Conservation (phyloP, 2,113 vertebrate genomes). For the Rhodinocichla rosea region DNA sequence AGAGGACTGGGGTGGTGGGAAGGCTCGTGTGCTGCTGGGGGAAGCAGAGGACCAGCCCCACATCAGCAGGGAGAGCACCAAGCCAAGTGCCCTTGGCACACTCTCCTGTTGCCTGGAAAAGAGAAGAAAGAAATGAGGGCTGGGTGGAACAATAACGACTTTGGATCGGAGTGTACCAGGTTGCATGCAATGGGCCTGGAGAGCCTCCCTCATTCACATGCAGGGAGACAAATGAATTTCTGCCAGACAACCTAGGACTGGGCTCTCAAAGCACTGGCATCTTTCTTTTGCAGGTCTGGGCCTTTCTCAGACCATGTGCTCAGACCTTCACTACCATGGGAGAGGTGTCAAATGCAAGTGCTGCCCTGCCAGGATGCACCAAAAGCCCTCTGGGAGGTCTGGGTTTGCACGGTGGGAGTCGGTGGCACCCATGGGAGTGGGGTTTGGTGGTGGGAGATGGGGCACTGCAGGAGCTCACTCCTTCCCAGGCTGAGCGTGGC, state of each 20-base stretch:
- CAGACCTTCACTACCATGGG: accelerated
- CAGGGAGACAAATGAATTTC: neutral
- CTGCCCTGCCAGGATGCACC: neutral
- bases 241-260: accelerated
- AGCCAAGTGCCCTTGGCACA: neutral
- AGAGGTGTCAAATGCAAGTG: neutral
- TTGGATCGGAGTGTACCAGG: accelerated
- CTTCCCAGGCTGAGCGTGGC: accelerated
- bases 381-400: neutral
- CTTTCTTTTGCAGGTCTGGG: neutral
- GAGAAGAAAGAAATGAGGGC: neutral
- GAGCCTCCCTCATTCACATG: accelerated
- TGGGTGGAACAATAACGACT: neutral
- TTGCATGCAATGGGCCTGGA: neutral
- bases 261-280: accelerated
- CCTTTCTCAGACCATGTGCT: neutral
- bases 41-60: neutral
- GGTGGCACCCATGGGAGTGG: accelerated
- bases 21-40: accelerated
- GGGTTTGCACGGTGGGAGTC: accelerated
- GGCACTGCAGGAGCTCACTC: accelerated
- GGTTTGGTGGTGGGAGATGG: neutral
- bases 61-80: neutral
- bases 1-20: neutral
- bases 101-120: neutral